Conservation (phyloP, 2,113 vertebrate species). For the Marmota flaviventris region DNA sequence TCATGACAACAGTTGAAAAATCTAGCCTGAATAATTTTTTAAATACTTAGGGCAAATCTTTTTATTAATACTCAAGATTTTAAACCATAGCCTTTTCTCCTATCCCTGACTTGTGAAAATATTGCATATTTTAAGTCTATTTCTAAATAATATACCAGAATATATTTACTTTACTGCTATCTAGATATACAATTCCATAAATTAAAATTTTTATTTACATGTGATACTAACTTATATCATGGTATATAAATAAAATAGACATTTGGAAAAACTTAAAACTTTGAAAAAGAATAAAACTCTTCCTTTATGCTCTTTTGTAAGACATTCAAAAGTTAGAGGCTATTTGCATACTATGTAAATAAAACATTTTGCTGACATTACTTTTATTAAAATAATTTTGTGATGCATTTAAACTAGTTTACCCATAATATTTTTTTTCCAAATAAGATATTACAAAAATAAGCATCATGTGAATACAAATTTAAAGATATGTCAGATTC, state of each 20-base stretch:
- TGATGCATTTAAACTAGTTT: background rate
- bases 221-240: background rate
- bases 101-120: background rate
- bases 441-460: background rate
- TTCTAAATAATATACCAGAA: background rate
- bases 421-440: background rate
- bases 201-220: background rate
- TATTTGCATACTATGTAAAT: background rate
- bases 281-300: background rate
- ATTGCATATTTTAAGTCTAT: background rate
- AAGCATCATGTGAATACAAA: background rate
- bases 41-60: background rate
- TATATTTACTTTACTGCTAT: background rate
- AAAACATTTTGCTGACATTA: background rate
- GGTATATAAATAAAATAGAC: background rate
- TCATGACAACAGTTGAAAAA: background rate
- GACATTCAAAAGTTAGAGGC: background rate
- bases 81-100: background rate
- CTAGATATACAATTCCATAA: background rate
- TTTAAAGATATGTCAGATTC: slow-evolving; percentile 22
- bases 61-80: background rate
- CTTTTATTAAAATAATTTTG: background rate
- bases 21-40: slow-evolving; percentile 26
- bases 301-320: background rate
- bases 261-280: background rate